Conservation (phyloP, 2,888 invertebrate genomes). For the Dicycla oo region DNA sequence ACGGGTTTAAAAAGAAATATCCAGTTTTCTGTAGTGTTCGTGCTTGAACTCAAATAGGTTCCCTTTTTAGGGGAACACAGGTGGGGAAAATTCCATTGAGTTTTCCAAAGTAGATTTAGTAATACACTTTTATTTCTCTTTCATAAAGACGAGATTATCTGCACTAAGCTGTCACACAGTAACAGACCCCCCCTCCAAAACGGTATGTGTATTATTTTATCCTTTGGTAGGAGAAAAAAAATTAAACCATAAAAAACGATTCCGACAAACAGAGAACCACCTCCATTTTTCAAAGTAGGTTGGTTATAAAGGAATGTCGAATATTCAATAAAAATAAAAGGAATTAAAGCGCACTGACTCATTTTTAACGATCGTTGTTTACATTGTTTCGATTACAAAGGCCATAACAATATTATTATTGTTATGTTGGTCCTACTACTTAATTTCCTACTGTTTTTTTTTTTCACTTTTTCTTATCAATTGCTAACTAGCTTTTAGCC, state of each 20-base stretch:
- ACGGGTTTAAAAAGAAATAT: constrained; percentile 24
- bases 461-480: not conserved
- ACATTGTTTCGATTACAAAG: constrained; percentile 8
- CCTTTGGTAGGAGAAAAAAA: not conserved
- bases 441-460: not conserved
- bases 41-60: constrained; percentile 3
- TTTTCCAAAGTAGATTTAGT: constrained; percentile 10
- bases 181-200: not conserved
- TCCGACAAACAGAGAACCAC: too few relatives aligned
- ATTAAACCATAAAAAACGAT: too few relatives aligned
- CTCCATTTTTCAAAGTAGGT: too few relatives aligned
- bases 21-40: not conserved
- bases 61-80: not conserved
- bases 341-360: not conserved
- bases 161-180: not conserved
- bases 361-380: not conserved
- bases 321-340: constrained; percentile 2
- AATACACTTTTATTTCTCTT: not conserved
- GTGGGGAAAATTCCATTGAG: constrained; percentile 7
- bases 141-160: not conserved
- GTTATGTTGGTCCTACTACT: not conserved
- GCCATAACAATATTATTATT: not conserved
- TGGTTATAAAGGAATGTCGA: not conserved
- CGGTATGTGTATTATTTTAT: not conserved
- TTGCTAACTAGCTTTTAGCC: too few relatives aligned